Base-by-base conservation (phyloP, 2,797 vertebrate genomes). In the Cichlasoma orientale region DNA sequence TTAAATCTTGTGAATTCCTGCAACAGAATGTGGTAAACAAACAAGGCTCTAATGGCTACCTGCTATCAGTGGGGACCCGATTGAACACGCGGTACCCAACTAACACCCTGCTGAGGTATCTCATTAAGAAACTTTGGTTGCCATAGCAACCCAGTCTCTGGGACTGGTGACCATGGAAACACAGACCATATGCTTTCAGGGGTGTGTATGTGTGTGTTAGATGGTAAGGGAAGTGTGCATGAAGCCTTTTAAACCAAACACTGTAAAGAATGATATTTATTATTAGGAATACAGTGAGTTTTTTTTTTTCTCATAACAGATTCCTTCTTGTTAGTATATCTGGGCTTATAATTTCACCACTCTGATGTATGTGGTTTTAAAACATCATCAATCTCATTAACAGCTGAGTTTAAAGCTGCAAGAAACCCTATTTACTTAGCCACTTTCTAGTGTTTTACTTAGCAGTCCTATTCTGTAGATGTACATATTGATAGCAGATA, bases 81-180 rank as follows among this genome's bases (percentile, higher is more conserved):
- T 88, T 92, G 85, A 94, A 92, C 56, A 70, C 84, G 86, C 44
- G 79, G 90, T 93, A 88, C 87, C 81, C 84, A 83, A 86, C 87
- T 78, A 85, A 88, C 91, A 86, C 85, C 91, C 92, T 93, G 90
- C 92, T 92, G 91, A 89, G 91, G 86, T 92, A 90, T 93, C 88
- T 95, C 94, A 95, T 95, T 94, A 94, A 82, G 86, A 55, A 89
- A 89, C 82, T 82, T 84, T 23, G 36, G 92, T 95, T 57, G 41
- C 92, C 91, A 93, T 94, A 89, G 92, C 85, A 93, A 95, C 93
- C 86, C 83, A 80, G 88, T 92, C 85, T 93, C 89, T 82, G 75
- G 80, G 82, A 87, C 78, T 83, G 82, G 92, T 94, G 90, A 80
- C 92, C 92, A 92, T 93, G 90, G 92, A 88, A 93, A 95, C 91